Percentiles rank a stretch among this genome's conserved stretches.
These are phyloP conservation scores for Sminthopsis crassicaudata DNA, from an alignment of 2,113 vertebrate species.

Conservation along the genomic window DNA sequence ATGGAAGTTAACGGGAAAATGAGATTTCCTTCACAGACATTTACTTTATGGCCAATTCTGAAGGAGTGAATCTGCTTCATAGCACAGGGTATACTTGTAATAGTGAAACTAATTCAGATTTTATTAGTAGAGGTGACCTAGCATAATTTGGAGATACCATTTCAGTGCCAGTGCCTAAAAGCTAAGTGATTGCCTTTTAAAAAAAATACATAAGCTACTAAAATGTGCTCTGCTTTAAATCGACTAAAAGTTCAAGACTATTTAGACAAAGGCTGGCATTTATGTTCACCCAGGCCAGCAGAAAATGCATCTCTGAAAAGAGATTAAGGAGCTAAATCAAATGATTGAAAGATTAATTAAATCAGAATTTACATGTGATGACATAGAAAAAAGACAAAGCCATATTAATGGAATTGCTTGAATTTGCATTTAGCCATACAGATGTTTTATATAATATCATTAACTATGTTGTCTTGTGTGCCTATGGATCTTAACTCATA, in stretches of 20 bases:
- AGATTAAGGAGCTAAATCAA: background rate
- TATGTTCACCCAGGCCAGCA: conserved; percentile 41
- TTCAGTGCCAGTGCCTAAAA: background rate
- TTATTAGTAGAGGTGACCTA: conserved; percentile 42
- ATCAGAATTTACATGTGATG: conserved; percentile 45
- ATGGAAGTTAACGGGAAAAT: conserved; percentile 73
- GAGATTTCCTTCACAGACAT: conserved; percentile 65
- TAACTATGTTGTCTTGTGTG: conserved; percentile 15
- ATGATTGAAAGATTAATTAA: conserved; percentile 19
- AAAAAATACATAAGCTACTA: background rate
- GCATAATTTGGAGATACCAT: conserved; percentile 16
- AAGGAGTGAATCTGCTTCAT: conserved; percentile 29
- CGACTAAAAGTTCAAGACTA: conserved; percentile 13
- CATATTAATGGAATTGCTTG: background rate
- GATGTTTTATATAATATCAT: conserved; percentile 42
- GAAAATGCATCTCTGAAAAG: conserved; percentile 43
- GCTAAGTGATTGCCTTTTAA: conserved; percentile 19
- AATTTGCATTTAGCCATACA: conserved; percentile 47
- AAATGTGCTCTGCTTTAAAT: conserved; percentile 31
- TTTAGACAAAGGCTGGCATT: background rate
- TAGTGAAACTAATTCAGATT: conserved; percentile 2
- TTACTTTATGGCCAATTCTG: conserved; percentile 29
- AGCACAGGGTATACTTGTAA: conserved; percentile 48
- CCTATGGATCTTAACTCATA: background rate
- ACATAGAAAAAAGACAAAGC: conserved; percentile 31